Evolutionary conservation across 2,113 vertebrate species (phyloP).

Genomic region (Eublepharis macularius): DNA sequence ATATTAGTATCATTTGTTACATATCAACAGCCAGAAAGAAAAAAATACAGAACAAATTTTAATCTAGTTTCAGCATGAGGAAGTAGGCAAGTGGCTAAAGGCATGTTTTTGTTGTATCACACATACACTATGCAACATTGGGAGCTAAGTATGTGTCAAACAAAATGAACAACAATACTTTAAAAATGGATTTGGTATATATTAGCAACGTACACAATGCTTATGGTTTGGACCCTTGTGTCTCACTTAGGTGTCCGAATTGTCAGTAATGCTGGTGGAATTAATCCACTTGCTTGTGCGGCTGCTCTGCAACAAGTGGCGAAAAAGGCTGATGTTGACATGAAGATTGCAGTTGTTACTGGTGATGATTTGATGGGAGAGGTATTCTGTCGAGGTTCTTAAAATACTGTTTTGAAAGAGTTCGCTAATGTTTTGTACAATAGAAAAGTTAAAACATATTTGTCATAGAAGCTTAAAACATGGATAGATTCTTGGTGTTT

Average conservation of each 20-base stretch:
- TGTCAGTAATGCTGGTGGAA: slow-evolving; percentile 85
- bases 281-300: slow-evolving; percentile 84
- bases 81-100: not conserved
- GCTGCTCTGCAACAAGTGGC: slow-evolving; percentile 80
- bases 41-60: too few relatives aligned
- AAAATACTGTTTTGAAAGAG: not conserved
- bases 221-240: not conserved
- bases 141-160: not conserved
- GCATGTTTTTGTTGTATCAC: not conserved
- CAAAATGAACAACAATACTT: not conserved
- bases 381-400: slow-evolving; percentile 59
- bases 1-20: too few relatives aligned
- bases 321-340: slow-evolving; percentile 78
- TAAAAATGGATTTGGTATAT: not conserved
- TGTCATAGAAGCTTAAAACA: too few relatives aligned
- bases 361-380: slow-evolving; percentile 87
- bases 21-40: too few relatives aligned
- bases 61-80: not conserved
- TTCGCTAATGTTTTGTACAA: not conserved
- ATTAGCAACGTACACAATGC: not conserved
- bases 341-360: slow-evolving; percentile 87
- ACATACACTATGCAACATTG: not conserved
- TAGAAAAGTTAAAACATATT: not conserved
- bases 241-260: slow-evolving; percentile 80
- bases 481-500: not conserved